These are phyloP conservation scores for Mesorhabditis sp. DNA, from an alignment of 2,888 invertebrate genomes.

Conservation along the genomic window DNA sequence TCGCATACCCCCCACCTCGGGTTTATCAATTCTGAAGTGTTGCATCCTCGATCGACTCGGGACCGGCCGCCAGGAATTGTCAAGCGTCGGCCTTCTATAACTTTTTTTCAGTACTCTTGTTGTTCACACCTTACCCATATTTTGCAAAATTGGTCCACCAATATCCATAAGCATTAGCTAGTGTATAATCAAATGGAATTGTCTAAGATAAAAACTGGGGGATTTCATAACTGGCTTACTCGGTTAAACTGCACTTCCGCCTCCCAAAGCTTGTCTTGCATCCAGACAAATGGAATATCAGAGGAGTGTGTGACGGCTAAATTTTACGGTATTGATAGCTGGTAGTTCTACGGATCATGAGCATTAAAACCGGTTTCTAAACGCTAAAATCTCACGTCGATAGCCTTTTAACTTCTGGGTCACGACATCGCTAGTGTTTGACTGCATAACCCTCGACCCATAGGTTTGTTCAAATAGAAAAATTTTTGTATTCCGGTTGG, in stretches of 20 bases:
- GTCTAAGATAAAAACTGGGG: background rate
- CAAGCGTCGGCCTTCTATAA: background rate
- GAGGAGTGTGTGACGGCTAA: background rate
- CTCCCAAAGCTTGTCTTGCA: background rate
- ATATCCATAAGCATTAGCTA: background rate
- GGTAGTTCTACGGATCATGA: too few relatives aligned
- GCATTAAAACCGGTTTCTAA: too few relatives aligned
- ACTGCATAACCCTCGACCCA: too few relatives aligned
- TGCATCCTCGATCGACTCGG: background rate
- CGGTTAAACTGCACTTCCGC: background rate
- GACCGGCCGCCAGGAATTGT: conserved; percentile 2
- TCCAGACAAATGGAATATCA: background rate
- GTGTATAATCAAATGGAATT: conserved; percentile 3
- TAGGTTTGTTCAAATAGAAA: too few relatives aligned
- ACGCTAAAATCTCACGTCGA: too few relatives aligned
- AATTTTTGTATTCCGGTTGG: too few relatives aligned
- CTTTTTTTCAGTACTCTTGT: background rate
- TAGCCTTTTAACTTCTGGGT: too few relatives aligned
- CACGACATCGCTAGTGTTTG: too few relatives aligned
- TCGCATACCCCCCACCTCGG: background rate
- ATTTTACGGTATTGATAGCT: background rate
- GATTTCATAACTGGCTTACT: background rate
- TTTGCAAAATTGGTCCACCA: conserved; percentile 4
- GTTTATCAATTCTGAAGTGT: background rate
- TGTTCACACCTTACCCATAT: background rate